Evolutionary conservation across 2,888 invertebrate species (phyloP).

Genomic region (Dyspetes luteomarginatus): DNA sequence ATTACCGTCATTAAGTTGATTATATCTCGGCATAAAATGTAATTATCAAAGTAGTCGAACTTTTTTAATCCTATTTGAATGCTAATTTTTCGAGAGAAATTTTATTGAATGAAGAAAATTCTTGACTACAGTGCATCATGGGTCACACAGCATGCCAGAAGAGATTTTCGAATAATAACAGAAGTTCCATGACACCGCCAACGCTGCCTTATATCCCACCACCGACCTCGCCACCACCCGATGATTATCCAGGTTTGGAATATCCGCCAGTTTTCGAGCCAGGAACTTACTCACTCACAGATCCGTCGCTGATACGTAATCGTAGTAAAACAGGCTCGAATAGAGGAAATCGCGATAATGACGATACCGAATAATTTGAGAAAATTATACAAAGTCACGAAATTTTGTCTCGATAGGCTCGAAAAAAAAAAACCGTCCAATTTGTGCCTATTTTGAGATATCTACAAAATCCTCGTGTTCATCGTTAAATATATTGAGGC

Average conservation of each 20-base stretch:
- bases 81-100: no score
- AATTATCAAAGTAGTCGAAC: no score
- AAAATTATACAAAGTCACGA: neutral
- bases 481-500: neutral
- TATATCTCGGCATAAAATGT: no score
- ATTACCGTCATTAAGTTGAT: no score
- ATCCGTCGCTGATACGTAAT: constrained; percentile 82
- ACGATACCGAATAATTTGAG: constrained; percentile 30
- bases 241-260: constrained; percentile 92
- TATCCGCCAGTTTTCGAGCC: constrained; percentile 94
- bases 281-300: constrained; percentile 91
- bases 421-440: constrained; percentile 72
- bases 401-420: constrained; percentile 45
- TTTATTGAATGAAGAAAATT: neutral
- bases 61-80: no score
- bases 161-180: constrained; percentile 68
- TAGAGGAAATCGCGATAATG: constrained; percentile 46
- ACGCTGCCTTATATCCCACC: constrained; percentile 80
- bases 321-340: constrained; percentile 72
- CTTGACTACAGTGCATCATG: constrained; percentile 79
- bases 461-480: constrained; percentile 4
- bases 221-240: constrained; percentile 83
- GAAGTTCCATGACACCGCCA: constrained; percentile 76
- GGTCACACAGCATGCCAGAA: constrained; percentile 75
- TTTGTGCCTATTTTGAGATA: constrained; percentile 70